Base-by-base conservation (phyloP, 2,888 invertebrate species). In the Spilarctia lutea region DNA sequence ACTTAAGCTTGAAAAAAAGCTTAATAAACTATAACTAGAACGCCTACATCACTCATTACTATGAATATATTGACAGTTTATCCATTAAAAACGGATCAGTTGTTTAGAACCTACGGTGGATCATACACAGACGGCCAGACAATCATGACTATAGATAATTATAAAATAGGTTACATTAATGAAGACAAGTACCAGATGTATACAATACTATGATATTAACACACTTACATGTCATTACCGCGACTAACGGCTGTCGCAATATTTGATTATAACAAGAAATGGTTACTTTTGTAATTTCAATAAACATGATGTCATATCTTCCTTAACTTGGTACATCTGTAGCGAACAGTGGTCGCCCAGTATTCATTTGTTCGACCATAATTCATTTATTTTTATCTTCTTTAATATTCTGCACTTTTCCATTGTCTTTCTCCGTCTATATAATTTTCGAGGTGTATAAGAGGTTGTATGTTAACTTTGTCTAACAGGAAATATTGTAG, bases 211-310 rank as follows among this genome's bases (percentile, higher is more conserved):
- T 68, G 68, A 33, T 48, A 48, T 48, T 48, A 48, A 24, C 68
- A 68, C n/a, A 68, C 68, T 68, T 33, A 68, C 48, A 48, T 48
- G 48, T 68, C 13, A 68, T 24, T 48, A 68, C 24, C 48, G 24
- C 24, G 13, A 68, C 48, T 7, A 48, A 33, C 68, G 48, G 11
- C 18, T 68, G 48, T 24, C 11, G 24, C 24, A 68, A 68, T 48
- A 68, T 68, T 68, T 48, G 48, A 30, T 48, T 4, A 48, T 68
- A 33, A 33, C 48, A 63, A 2, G 20, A 60, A 63, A 30, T 8
- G 2, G 30, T 30, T 63, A 16, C n/a, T 63, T 63, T 63, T 7
- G 30, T 63, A 30, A 63, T 63, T 63, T 16, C 18, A 30, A 27
- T 30, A 30, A 30, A 63, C 27, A 13, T 30, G 27, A 63, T 18